phyloP scores from a whole-genome alignment of 2,888 invertebrate genomes.

The Torymus auratus region DNA sequence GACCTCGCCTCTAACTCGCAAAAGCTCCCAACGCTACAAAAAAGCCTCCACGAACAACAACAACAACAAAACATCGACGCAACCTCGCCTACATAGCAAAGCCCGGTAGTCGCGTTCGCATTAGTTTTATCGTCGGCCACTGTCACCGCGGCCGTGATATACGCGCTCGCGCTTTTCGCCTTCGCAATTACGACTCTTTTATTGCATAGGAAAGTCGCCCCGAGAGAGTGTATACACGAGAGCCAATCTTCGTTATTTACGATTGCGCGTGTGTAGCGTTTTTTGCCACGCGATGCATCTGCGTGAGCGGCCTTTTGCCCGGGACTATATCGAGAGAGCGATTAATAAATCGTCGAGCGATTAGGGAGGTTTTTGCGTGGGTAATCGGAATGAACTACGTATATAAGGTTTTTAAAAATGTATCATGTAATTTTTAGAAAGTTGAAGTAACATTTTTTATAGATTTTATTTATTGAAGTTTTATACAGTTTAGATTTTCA shows the following conservation, averaged over 20 bases:
- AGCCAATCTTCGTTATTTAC: conserved; percentile 52
- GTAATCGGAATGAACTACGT: too few species aligned
- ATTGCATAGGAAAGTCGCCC: conserved; percentile 36
- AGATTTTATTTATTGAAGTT: too few species aligned
- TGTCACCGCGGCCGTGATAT: conserved; percentile 50
- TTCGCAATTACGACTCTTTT: conserved; percentile 43
- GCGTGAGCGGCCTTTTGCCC: conserved; percentile 1
- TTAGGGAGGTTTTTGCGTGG: not conserved
- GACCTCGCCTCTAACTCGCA: too few species aligned
- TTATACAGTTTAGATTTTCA: too few species aligned
- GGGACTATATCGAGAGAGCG: conserved; percentile 7
- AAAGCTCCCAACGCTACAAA: too few species aligned
- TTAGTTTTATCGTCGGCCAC: conserved; percentile 49
- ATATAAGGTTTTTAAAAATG: too few species aligned
- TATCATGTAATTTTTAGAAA: too few species aligned
- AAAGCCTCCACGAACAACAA: not conserved
- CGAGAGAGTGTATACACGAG: not conserved
- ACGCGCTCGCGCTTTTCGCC: conserved; percentile 23
- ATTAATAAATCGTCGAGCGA: conserved; percentile 36
- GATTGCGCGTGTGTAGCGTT: conserved; percentile 2
- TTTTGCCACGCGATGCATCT: not conserved
- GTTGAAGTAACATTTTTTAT: too few species aligned
- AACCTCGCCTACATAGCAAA: not conserved
- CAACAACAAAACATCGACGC: not conserved
- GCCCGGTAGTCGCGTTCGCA: conserved; percentile 47